Conservation (phyloP, 2,888 invertebrate genomes). For the Phytoseiulus persimilis region DNA sequence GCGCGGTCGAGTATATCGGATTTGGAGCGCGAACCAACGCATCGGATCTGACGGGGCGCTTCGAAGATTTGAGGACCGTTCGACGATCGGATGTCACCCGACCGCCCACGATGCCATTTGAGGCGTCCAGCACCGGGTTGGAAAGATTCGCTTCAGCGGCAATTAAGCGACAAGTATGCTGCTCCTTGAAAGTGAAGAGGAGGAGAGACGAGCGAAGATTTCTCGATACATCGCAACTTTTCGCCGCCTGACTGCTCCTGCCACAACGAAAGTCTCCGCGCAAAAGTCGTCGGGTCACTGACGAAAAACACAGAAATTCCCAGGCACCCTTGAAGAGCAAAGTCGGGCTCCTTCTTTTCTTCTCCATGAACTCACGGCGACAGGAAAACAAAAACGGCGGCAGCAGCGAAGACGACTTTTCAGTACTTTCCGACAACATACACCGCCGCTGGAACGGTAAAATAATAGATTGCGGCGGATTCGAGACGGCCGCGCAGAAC, state of each 20-base stretch:
- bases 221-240: neutral
- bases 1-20: no score
- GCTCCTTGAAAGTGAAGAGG: neutral
- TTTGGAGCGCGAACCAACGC: no score
- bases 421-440: neutral
- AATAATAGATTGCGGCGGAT: no score
- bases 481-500: no score
- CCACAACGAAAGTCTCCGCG: neutral
- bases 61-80: no score
- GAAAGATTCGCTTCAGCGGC: neutral
- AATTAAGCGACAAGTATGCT: neutral
- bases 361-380: neutral
- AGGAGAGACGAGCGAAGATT: neutral
- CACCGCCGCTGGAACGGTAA: neutral
- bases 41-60: no score
- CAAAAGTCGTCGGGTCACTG: neutral
- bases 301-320: neutral
- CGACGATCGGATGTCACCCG: no score
- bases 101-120: neutral
- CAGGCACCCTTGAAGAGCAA: neutral
- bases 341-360: neutral
- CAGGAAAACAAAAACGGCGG: neutral
- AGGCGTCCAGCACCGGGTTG: neutral
- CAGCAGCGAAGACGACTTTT: neutral
- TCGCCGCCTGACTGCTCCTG: neutral